Conservation (phyloP, 2,888 invertebrate genomes). For the Lymantria monacha region DNA sequence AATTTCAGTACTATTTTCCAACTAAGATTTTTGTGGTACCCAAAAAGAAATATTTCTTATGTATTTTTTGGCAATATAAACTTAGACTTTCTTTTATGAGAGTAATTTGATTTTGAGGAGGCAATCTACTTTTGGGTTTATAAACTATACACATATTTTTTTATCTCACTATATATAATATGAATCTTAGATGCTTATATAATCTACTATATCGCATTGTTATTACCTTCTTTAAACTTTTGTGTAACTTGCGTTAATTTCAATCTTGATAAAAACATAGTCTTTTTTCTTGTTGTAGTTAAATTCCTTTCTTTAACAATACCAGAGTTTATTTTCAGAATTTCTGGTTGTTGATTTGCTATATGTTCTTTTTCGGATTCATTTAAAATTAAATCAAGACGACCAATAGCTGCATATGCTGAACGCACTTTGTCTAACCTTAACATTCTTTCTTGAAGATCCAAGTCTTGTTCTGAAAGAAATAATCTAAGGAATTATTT, state of each 20-base stretch:
- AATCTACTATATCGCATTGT: background rate
- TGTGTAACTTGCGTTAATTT: constrained; percentile 80
- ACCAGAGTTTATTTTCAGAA: background rate
- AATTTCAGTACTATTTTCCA: too few relatives aligned
- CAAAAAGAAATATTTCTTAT: too few relatives aligned
- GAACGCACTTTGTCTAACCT: constrained; percentile 76
- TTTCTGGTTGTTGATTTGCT: constrained; percentile 20
- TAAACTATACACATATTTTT: too few relatives aligned
- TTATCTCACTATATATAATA: too few relatives aligned
- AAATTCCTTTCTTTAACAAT: constrained; percentile 29
- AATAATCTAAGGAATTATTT: background rate
- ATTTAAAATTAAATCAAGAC: constrained; percentile 50
- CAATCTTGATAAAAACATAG: constrained; percentile 82
- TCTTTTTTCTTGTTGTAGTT: constrained; percentile 69
- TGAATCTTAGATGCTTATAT: too few relatives aligned
- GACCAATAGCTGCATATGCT: constrained; percentile 67
- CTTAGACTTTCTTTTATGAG: too few relatives aligned
- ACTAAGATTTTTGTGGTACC: too few relatives aligned
- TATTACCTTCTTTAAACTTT: constrained; percentile 81
- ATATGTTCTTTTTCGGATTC: constrained; percentile 38
- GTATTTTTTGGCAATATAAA: too few relatives aligned
- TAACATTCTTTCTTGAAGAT: constrained; percentile 82
- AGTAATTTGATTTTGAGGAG: too few relatives aligned
- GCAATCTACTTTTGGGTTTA: too few relatives aligned
- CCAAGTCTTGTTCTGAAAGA: constrained; percentile 77